Conservation (phyloP, 2,888 invertebrate genomes). For the Ectobius pallidus region DNA sequence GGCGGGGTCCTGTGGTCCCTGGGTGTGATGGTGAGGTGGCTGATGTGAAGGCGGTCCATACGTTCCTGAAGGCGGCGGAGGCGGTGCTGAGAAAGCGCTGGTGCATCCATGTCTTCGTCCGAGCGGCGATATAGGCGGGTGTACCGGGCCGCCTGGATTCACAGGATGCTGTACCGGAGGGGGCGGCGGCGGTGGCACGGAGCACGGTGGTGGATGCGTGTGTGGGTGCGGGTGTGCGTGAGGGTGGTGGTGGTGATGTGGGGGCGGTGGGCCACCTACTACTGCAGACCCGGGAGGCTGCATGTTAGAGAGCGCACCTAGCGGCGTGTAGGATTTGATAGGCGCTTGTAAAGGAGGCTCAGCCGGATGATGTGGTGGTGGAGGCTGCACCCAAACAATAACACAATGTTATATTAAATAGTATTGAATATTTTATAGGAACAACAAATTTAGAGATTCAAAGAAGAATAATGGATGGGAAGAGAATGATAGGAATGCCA, state of each 20-base stretch:
- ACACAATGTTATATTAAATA: too few relatives aligned
- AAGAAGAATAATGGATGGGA: too few relatives aligned
- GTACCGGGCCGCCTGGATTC: neutral
- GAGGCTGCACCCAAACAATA: neutral
- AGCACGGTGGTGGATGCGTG: constrained; percentile 47
- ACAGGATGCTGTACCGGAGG: constrained; percentile 49
- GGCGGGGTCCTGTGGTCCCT: constrained; percentile 45
- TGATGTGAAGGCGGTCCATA: constrained; percentile 45
- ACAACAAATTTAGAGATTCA: too few relatives aligned
- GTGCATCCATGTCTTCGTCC: constrained; percentile 64
- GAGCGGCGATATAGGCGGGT: constrained; percentile 53
- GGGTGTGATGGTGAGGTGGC: constrained; percentile 35
- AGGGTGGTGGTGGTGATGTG: constrained; percentile 55
- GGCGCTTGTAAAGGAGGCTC: constrained; percentile 48
- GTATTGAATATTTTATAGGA: too few relatives aligned
- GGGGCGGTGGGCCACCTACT: constrained; percentile 53
- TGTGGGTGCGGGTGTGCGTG: constrained; percentile 54
- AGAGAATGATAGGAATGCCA: too few relatives aligned
- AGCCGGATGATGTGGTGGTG: constrained; percentile 34
- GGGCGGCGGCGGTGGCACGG: constrained; percentile 53
- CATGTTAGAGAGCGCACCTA: constrained; percentile 85
- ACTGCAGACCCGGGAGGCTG: constrained; percentile 71
- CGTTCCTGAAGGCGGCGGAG: constrained; percentile 46
- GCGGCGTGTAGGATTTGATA: constrained; percentile 78
- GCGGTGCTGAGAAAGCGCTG: constrained; percentile 67